Conservation (phyloP, 2,888 invertebrate genomes). For the Boloria selene region DNA sequence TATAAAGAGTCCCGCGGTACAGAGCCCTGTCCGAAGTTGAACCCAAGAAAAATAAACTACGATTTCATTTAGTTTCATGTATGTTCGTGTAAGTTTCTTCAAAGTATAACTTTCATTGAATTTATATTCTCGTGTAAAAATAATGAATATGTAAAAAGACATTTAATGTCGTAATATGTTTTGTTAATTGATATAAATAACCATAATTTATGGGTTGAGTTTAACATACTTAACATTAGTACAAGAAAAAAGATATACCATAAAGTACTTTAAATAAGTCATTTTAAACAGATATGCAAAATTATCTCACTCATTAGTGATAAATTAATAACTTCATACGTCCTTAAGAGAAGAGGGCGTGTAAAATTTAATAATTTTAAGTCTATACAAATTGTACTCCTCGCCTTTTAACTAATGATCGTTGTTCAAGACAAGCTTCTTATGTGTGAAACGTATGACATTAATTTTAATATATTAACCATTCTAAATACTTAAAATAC, state of each 20-base stretch:
- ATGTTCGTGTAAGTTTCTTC: conserved; percentile 17
- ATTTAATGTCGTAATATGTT: too few relatives aligned
- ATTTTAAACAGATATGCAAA: conserved; percentile 26
- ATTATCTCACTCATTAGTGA: conserved; percentile 38
- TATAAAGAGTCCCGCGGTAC: conserved; percentile 37
- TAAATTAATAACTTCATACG: conserved; percentile 40
- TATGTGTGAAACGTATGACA: conserved; percentile 33
- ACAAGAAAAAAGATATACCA: conserved; percentile 14
- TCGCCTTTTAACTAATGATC: conserved; percentile 40
- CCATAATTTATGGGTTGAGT: too few relatives aligned
- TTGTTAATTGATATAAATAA: too few relatives aligned
- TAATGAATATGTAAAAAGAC: not conserved
- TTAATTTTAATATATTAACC: conserved; percentile 28
- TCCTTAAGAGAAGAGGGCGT: conserved; percentile 39
- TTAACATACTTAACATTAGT: too few relatives aligned
- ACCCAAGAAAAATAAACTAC: conserved; percentile 37
- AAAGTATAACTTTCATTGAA: not conserved
- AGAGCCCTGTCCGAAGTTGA: conserved; percentile 35
- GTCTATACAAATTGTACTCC: conserved; percentile 39
- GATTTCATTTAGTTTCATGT: conserved; percentile 34
- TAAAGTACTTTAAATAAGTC: conserved; percentile 20
- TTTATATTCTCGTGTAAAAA: not conserved
- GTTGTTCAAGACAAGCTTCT: conserved; percentile 36
- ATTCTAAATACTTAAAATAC: conserved; percentile 8
- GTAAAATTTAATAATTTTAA: conserved; percentile 38